Conservation (phyloP, 2,888 invertebrate species). For the Amphipoea oculea region DNA sequence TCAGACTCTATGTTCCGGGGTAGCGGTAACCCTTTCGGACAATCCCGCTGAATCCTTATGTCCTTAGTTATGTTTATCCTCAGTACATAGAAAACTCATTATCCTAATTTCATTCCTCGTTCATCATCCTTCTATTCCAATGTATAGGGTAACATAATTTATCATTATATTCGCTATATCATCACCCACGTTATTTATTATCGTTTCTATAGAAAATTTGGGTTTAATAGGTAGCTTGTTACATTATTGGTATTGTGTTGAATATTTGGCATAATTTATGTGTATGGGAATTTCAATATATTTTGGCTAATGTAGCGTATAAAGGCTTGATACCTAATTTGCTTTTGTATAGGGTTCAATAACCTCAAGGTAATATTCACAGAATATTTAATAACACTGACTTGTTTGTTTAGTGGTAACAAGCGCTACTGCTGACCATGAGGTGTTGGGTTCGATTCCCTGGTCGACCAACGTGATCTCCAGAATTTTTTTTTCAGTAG, state of each 20-base stretch:
- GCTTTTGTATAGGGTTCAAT: background rate
- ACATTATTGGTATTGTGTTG: slow-evolving; percentile 6
- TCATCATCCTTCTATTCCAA: slow-evolving; percentile 23
- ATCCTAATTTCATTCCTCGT: slow-evolving; percentile 29
- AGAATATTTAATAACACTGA: background rate
- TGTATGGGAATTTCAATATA: background rate
- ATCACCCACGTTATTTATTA: slow-evolving; percentile 33
- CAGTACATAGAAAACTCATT: slow-evolving; percentile 20
- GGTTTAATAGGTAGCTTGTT: slow-evolving; percentile 1
- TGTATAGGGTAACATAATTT: slow-evolving; percentile 36
- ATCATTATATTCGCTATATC: slow-evolving; percentile 52
- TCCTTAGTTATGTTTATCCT: background rate
- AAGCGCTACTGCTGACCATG: background rate
- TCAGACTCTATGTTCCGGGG: too few species aligned
- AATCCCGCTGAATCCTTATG: background rate
- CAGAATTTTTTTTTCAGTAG: too few species aligned
- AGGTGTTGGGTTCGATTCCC: too few species aligned
- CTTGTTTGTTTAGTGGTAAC: background rate
- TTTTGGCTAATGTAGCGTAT: background rate
- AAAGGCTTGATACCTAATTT: too few species aligned
- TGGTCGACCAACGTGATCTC: too few species aligned
- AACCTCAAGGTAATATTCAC: background rate
- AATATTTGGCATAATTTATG: slow-evolving; percentile 8
- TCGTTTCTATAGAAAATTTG: slow-evolving; percentile 41
- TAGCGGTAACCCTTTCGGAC: too few species aligned